Conservation (phyloP, 2,888 invertebrate genomes). For the Cinara cedri region DNA sequence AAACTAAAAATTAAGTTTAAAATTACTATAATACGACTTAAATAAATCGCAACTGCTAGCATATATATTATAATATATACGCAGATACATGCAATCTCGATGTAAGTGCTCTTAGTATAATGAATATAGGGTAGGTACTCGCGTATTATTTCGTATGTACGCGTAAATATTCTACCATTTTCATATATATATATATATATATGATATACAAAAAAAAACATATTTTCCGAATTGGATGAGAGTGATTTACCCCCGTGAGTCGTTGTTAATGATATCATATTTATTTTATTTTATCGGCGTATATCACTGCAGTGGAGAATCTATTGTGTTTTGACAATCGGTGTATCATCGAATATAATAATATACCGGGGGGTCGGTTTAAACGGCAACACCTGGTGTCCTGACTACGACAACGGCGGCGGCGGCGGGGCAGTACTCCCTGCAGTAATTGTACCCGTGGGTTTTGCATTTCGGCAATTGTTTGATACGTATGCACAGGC, state of each 20-base stretch:
- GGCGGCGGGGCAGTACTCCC: neutral
- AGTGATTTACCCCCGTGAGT: neutral
- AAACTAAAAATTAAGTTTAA: too few species aligned
- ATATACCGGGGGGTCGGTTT: slow-evolving; percentile 14
- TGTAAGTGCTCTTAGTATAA: too few species aligned
- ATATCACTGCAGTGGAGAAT: neutral
- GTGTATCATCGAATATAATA: slow-evolving; percentile 39
- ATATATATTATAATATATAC: too few species aligned
- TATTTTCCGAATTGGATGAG: neutral
- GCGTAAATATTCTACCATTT: too few species aligned
- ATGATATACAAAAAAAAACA: too few species aligned
- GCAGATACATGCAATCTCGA: too few species aligned
- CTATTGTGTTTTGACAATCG: slow-evolving; percentile 52
- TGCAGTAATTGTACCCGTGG: slow-evolving; percentile 45
- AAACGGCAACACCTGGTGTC: slow-evolving; percentile 54
- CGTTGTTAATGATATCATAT: neutral
- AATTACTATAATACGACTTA: too few species aligned
- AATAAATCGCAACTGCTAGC: too few species aligned
- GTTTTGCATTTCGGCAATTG: slow-evolving; percentile 57
- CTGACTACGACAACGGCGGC: slow-evolving; percentile 14
- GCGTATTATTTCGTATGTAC: too few species aligned
- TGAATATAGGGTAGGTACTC: too few species aligned
- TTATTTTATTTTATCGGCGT: slow-evolving; percentile 27
- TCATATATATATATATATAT: too few species aligned
- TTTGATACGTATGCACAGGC: slow-evolving; percentile 33